Evolutionary conservation across 2,888 invertebrate species (phyloP), one percentile per base, ranked within the genome.

Genomic region (Catocala nupta): DNA sequence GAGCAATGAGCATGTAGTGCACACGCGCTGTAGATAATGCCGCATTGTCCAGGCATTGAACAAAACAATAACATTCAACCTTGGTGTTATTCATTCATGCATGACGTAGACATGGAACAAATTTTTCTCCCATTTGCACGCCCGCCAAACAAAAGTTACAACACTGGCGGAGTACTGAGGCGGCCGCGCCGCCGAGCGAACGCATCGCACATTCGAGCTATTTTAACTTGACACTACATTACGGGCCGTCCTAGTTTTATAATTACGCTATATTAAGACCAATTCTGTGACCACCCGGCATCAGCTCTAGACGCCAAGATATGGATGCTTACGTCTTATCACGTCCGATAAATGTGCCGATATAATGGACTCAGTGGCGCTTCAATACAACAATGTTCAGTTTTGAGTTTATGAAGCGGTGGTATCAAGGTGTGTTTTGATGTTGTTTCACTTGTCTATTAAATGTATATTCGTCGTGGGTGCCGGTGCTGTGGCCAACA

Each of bases 381-480:
- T 76, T 75, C 81, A 83, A 70, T 81, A 75, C 80, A 78, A 92
- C 73, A 87, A 94, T 94, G 93, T 93, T 93, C 81, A 88, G 86
- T 88, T 91, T 93, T 84, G 93, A 93, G 78, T 93, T 93, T 81
- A 82, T 93, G 79, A 93, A 92, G 73, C 91, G 92, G 70, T 93
- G 90, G 92, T 92, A 93, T 83, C 87, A 90, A 79, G 92, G 93
- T 94, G 86, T 78, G 92, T 90, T 82, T 65, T 61, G 55, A 58
- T 75, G 71, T 63, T 67, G 49, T 68, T 63, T 59, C 64, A 56
- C 61, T 60, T 7, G 8, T 60, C 55, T 48, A 52, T 60, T 64
- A 63, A 3, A 25, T 25, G 25, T 25, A 63, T 57, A 56, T 64
- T 55, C 39, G 9, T 7, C 36, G 9, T 7, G 6, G 36, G 36